These are phyloP conservation scores for Axinella damicornis DNA, from an alignment of 37 sponge, comb jelly and placozoan species.

Conservation along the genomic window DNA sequence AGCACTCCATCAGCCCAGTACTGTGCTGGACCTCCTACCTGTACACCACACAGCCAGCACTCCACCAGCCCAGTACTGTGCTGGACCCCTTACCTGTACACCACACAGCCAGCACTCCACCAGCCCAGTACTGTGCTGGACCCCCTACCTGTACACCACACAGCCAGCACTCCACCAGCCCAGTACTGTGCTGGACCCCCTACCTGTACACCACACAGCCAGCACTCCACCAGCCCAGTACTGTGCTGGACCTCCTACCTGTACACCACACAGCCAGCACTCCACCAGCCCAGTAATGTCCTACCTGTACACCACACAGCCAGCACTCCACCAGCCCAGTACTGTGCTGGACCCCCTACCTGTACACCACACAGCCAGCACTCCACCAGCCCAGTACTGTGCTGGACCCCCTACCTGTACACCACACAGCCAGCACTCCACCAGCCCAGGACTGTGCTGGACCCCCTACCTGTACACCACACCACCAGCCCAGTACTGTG, in stretches of 20 bases:
- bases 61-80: conserved; percentile 78
- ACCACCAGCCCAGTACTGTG: too few relatives aligned
- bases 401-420: too few relatives aligned
- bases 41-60: conserved; percentile 71
- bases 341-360: too few relatives aligned
- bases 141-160: too few relatives aligned
- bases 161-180: conserved; percentile 82
- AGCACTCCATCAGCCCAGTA: conserved; percentile 70
- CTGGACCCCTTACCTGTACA: too few relatives aligned
- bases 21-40: too few relatives aligned
- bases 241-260: too few relatives aligned
- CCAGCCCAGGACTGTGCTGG: conserved; percentile 41
- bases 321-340: conserved; percentile 70
- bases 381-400: conserved; percentile 76
- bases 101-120: conserved; percentile 84
- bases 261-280: conserved; percentile 71
- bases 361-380: conserved; percentile 73
- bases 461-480: too few relatives aligned
- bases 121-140: conserved; percentile 43
- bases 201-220: too few relatives aligned
- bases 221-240: conserved; percentile 70
- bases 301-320: too few relatives aligned
- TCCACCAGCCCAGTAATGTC: conserved; percentile 79
- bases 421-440: conserved; percentile 85
- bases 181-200: too few relatives aligned